Percentiles rank a stretch among this genome's conserved stretches.
Conservation (phyloP, 2,888 invertebrate species). For the Dioctria rufipes region DNA sequence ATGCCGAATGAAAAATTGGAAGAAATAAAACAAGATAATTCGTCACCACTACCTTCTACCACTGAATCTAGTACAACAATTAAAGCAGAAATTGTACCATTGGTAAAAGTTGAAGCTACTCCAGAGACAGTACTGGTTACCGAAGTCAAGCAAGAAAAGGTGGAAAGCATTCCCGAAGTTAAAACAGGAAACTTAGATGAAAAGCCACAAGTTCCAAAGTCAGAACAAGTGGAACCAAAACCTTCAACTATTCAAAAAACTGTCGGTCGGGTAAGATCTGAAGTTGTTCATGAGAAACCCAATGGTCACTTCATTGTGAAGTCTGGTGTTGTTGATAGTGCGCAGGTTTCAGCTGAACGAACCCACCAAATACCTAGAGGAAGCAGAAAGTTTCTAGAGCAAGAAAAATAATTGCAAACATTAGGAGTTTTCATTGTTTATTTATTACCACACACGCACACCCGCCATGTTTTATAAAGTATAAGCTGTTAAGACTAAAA, state of each 20-base stretch:
- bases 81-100: neutral
- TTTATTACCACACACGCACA: neutral
- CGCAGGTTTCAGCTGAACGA: neutral
- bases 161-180: neutral
- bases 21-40: neutral
- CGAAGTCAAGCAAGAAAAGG: neutral
- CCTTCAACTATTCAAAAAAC: neutral
- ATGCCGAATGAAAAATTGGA: neutral
- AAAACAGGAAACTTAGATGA: neutral
- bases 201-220: neutral
- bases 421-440: neutral
- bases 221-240: neutral
- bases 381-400: neutral
- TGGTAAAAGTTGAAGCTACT: neutral
- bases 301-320: constrained; percentile 44
- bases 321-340: constrained; percentile 10
- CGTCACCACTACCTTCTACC: neutral
- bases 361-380: neutral
- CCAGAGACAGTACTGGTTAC: neutral
- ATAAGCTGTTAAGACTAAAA: no score
- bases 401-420: neutral
- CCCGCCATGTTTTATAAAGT: neutral
- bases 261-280: constrained; percentile 5
- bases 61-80: no score
- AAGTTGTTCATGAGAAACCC: constrained; percentile 44